phyloP scores from a whole-genome alignment of 2,113 vertebrate species.

The Girardinichthys multiradiatus region DNA sequence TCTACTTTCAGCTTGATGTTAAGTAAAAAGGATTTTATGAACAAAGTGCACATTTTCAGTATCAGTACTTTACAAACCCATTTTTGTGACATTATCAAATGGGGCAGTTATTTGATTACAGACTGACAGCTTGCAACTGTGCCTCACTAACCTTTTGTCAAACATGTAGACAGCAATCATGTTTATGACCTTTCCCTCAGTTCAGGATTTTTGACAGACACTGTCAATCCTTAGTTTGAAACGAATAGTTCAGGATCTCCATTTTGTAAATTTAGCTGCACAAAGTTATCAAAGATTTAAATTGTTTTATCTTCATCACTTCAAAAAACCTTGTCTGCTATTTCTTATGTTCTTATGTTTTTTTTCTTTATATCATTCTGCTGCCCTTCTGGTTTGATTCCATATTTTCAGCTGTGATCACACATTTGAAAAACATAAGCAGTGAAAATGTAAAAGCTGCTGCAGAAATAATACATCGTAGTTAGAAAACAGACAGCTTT shows the following conservation, averaged over 20 bases:
- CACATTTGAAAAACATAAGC: slow-evolving; percentile 53
- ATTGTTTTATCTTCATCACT: slow-evolving; percentile 21
- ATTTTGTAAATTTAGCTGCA: slow-evolving; percentile 41
- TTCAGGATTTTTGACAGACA: slow-evolving; percentile 53
- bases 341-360: slow-evolving; percentile 4
- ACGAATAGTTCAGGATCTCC: slow-evolving; percentile 36
- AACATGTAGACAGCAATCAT: slow-evolving; percentile 64
- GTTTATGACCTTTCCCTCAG: slow-evolving; percentile 63
- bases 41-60: slow-evolving; percentile 30
- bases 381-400: slow-evolving; percentile 45
- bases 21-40: slow-evolving; percentile 17
- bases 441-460: slow-evolving; percentile 41
- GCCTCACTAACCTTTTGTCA: slow-evolving; percentile 65
- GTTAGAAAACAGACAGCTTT: slow-evolving; percentile 39
- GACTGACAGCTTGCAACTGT: slow-evolving; percentile 54
- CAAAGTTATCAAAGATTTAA: slow-evolving; percentile 6
- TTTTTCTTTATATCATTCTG: slow-evolving; percentile 24
- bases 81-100: slow-evolving; percentile 60
- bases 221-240: slow-evolving; percentile 56
- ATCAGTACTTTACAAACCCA: slow-evolving; percentile 28
- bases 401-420: slow-evolving; percentile 42
- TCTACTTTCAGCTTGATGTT: slow-evolving; percentile 15
- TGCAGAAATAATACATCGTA: slow-evolving; percentile 44
- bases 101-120: slow-evolving; percentile 38
- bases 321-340: slow-evolving; percentile 24